Base-by-base conservation (phyloP, 2,888 invertebrate species). In the Agonopterix alstromeriana region DNA sequence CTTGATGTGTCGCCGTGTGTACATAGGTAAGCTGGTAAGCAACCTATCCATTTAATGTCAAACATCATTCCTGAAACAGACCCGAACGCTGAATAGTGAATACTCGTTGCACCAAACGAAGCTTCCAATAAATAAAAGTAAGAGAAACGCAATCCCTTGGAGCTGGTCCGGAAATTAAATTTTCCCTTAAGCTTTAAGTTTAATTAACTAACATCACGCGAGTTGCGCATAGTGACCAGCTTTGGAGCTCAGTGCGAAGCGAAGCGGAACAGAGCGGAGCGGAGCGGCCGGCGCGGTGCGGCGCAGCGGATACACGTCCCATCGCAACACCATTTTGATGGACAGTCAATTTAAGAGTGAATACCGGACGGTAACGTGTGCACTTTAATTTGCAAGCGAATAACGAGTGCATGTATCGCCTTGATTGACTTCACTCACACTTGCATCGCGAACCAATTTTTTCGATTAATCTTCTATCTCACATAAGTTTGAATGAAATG, bases 201-300 rank as follows among this genome's bases (percentile, higher is more conserved):
- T 80, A 83, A 82, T 83, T 82, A 82, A 81, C 67, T 67, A 73
- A 73, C 68, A 75, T 71, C 82, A 82, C 79, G 81, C 81, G 68
- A 82, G 65, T 43, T 69, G 70, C 64, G 70, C 64, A 67, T 53
- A 60, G 51, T 53, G 57, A 49, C 48, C 50, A 47, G 61, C 63
- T 53, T n/a, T 42, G 47, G 45, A 45, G 44, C 48, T 47, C 42
- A 17, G 45, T 49, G 48, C 35, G 14, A 10, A 12, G 10, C 11
- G 17, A 7, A 35, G 8, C 36, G 53, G 52, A 54, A 49, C 55
- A 51, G 51, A 47, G 11, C 43, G 45, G 43, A 45, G 44, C 48
- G 49, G 40, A 35, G 45, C 52, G 48, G 35, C 12, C 8, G 35
- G 10, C 11, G 14, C 41, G 36, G 42, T 11, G 11, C 11, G 36